Percentiles rank a stretch among this genome's conserved stretches.
Conservation (phyloP, 1,140 invertebrate genomes). For the Polyergus mexicanus region DNA sequence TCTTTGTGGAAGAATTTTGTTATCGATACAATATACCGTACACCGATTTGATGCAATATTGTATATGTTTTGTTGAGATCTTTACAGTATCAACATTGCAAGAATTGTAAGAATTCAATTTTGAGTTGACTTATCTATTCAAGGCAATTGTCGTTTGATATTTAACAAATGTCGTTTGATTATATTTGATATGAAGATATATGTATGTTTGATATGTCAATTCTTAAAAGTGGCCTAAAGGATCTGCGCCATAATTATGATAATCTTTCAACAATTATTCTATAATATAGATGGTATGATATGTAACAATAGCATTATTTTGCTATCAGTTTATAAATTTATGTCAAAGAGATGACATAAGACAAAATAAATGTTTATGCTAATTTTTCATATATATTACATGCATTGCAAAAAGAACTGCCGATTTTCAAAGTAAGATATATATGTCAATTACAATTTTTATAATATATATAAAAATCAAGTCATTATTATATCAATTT, state of each 20-base stretch:
- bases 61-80: conserved; percentile 82
- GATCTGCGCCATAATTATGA: background rate
- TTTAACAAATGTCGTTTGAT: conserved; percentile 3
- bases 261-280: conserved; percentile 49
- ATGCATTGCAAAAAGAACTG: conserved; percentile 28
- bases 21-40: conserved; percentile 83
- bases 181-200: conserved; percentile 16
- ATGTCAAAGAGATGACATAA: background rate
- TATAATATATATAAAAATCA: conserved; percentile 3
- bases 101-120: conserved; percentile 73
- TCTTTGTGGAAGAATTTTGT: conserved; percentile 83
- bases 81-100: conserved; percentile 81
- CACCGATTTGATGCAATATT: conserved; percentile 83
- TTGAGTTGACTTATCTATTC: conserved; percentile 24
- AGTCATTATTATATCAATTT: background rate
- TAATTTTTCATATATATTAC: conserved; percentile 35
- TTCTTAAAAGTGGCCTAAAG: background rate
- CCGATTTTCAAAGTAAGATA: conserved; percentile 22
- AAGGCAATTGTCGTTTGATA: background rate
- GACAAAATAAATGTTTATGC: background rate
- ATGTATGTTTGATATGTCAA: conserved; percentile 19
- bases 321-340: conserved; percentile 34
- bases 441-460: conserved; percentile 4
- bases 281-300: conserved; percentile 24
- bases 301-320: conserved; percentile 26